Conservation (phyloP, 2,888 invertebrate species). For the Macrostomum cliftonense region DNA sequence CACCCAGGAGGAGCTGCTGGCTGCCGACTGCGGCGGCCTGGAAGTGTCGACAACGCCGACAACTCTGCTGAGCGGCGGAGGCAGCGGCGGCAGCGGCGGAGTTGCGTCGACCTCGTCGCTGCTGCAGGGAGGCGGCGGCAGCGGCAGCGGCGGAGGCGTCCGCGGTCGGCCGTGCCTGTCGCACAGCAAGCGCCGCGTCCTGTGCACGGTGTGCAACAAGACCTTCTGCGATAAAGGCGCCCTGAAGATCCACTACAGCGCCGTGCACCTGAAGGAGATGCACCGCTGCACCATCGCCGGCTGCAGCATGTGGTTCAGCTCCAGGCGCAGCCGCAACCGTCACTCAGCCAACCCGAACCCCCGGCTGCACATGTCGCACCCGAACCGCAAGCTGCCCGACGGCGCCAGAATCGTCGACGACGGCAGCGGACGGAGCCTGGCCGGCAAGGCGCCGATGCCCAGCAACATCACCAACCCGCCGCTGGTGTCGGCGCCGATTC, state of each 20-base stretch:
- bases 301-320: constrained; percentile 98
- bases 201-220: constrained; percentile 91
- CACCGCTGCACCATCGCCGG: constrained; percentile 96
- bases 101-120: neutral
- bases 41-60: constrained; percentile 16
- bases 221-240: constrained; percentile 99
- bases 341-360: constrained; percentile 97
- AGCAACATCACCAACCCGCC: neutral
- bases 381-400: constrained; percentile 58
- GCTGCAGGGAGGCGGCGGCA: neutral
- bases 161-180: neutral
- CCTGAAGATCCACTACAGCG: constrained; percentile 92
- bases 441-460: neutral
- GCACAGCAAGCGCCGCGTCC: constrained; percentile 65
- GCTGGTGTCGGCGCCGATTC: constrained; percentile 12
- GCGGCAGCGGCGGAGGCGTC: neutral
- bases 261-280: constrained; percentile 90
- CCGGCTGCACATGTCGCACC: constrained; percentile 81
- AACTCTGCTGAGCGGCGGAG: constrained; percentile 5
- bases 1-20: constrained; percentile 14
- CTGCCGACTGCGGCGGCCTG: constrained; percentile 15
- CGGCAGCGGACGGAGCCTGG: constrained; percentile 10
- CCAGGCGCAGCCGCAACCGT: constrained; percentile 74
- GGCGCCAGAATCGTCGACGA: constrained; percentile 40
- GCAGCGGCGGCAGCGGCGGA: constrained; percentile 7